phyloP scores from a whole-genome alignment of 2,797 vertebrate species.

The Meda fulgida region DNA sequence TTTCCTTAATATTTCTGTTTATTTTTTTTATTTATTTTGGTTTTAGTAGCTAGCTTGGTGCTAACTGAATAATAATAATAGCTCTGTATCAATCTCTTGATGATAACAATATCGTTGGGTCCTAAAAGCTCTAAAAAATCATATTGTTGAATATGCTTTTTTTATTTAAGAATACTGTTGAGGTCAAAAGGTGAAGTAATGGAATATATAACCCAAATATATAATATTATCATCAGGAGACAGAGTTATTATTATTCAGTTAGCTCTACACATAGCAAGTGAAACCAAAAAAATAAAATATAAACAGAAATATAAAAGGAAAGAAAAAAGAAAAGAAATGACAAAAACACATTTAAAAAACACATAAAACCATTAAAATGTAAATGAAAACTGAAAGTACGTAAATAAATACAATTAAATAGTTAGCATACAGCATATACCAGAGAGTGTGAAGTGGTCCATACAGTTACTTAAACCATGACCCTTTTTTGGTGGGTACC shows the following conservation, averaged over 20 bases:
- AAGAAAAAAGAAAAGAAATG: neutral
- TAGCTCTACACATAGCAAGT: neutral
- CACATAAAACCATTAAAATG: no score
- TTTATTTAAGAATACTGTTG: neutral
- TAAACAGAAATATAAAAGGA: neutral
- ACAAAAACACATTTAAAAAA: neutral
- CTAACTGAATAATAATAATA: no score
- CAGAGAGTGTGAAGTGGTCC: neutral
- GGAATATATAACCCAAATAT: neutral
- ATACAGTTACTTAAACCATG: neutral
- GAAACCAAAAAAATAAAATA: neutral
- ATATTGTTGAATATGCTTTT: neutral
- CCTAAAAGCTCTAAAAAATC: neutral
- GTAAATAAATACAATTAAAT: no score
- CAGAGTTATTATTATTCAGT: neutral
- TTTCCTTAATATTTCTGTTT: no score
- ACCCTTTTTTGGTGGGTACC: conserved; percentile 2
- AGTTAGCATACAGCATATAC: neutral
- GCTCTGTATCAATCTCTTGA: no score
- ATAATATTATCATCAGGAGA: neutral
- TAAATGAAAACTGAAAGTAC: no score
- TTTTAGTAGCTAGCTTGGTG: no score
- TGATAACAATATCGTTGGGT: neutral
- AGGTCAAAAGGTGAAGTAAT: neutral
- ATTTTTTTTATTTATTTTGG: no score